These are phyloP conservation scores for Aradophagus sp. DNA, from an alignment of 1,140 invertebrate genomes.

Conservation along the genomic window DNA sequence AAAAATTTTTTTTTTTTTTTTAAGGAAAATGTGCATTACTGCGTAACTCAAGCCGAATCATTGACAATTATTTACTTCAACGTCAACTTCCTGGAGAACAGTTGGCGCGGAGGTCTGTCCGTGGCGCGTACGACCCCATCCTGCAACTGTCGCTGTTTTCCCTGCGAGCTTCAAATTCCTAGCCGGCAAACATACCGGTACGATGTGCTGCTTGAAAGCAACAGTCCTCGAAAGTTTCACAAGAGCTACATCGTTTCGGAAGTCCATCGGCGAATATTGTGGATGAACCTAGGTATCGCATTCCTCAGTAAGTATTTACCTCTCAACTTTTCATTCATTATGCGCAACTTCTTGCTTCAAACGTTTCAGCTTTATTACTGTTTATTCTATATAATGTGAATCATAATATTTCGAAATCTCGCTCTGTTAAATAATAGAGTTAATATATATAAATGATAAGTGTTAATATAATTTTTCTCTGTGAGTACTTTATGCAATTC, in stretches of 20 bases:
- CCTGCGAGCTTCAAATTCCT: constrained; percentile 85
- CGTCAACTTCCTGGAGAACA: constrained; percentile 79
- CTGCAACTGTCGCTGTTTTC: constrained; percentile 89
- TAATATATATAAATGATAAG: too few relatives aligned
- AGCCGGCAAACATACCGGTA: constrained; percentile 88
- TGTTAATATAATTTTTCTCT: too few relatives aligned
- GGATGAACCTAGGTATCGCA: constrained; percentile 80
- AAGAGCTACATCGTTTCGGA: constrained; percentile 91
- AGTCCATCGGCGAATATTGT: constrained; percentile 89
- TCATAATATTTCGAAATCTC: too few relatives aligned
- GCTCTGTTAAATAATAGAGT: too few relatives aligned
- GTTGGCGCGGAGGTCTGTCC: constrained; percentile 87
- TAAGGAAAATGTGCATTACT: too few relatives aligned
- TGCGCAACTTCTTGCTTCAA: too few relatives aligned
- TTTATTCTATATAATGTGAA: too few relatives aligned
- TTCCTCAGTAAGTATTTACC: neutral
- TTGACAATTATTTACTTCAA: constrained; percentile 62
- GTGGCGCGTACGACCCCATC: constrained; percentile 91
- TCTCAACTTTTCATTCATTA: too few relatives aligned
- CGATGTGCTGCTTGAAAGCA: constrained; percentile 90
- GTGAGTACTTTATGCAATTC: too few relatives aligned
- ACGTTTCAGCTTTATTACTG: too few relatives aligned
- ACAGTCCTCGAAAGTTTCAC: constrained; percentile 87
- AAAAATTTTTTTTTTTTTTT: too few relatives aligned
- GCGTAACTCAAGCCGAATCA: too few relatives aligned